Conservation (phyloP, 1,140 invertebrate species). For the Zaprionus lachaisei region DNA sequence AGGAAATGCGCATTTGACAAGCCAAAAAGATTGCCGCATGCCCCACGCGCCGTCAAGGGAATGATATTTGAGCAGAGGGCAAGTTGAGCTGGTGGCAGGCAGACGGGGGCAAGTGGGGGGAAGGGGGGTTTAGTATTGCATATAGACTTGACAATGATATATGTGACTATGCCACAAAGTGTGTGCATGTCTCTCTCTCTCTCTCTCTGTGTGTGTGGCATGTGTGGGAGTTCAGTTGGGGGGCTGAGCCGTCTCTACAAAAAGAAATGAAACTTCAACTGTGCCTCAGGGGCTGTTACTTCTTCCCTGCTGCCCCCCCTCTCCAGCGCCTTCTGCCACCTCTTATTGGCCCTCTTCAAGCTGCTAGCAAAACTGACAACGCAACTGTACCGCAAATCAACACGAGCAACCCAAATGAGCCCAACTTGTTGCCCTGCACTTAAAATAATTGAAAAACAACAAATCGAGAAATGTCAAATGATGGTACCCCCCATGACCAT, state of each 20-base stretch:
- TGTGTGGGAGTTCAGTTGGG: conserved; percentile 31
- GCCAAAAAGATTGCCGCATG: conserved; percentile 80
- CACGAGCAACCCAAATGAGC: conserved; percentile 16
- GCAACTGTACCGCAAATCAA: conserved; percentile 65
- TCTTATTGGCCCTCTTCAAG: conserved; percentile 16
- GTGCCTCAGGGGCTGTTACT: conserved; percentile 57
- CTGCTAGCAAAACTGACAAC: conserved; percentile 36
- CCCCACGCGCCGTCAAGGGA: conserved; percentile 65
- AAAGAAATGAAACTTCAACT: conserved; percentile 68
- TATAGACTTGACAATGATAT: conserved; percentile 83
- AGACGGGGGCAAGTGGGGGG: neutral
- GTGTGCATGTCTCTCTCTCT: conserved; percentile 36
- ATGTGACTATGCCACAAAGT: conserved; percentile 68
- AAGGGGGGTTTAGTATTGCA: conserved; percentile 53
- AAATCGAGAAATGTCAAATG: conserved; percentile 2
- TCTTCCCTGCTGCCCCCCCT: conserved; percentile 1
- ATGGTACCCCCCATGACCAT: neutral
- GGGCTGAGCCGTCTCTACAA: conserved; percentile 31
- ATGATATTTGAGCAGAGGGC: conserved; percentile 65
- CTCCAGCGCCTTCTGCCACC: neutral
- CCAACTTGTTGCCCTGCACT: conserved; percentile 72
- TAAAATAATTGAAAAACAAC: conserved; percentile 74
- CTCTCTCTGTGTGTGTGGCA: conserved; percentile 33
- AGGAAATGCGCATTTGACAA: conserved; percentile 82
- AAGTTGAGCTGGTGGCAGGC: conserved; percentile 7